Conservation (phyloP, 2,888 invertebrate species). For the Biston stratarius region DNA sequence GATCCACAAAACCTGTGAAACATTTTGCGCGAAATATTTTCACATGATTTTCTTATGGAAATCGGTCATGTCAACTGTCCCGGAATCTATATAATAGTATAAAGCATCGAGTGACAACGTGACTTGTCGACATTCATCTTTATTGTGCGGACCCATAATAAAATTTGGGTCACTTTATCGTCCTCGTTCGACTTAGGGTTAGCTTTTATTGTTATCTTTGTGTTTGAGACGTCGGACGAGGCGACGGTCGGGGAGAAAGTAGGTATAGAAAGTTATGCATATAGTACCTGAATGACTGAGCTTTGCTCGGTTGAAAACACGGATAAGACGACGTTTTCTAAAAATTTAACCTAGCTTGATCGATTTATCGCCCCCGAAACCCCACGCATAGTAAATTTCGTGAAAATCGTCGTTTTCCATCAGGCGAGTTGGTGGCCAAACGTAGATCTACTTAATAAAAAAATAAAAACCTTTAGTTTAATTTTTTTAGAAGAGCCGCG, state of each 20-base stretch:
- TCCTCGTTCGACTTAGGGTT: conserved; percentile 23
- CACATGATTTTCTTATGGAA: conserved; percentile 20
- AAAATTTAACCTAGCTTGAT: no score
- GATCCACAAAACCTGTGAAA: conserved; percentile 11
- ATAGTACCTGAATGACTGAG: no score
- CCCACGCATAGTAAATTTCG: no score
- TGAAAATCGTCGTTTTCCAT: no score
- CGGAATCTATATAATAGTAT: conserved; percentile 35
- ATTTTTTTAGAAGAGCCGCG: no score
- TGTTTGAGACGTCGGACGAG: conserved; percentile 8
- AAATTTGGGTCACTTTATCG: conserved; percentile 35
- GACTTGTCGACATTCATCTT: conserved; percentile 30
- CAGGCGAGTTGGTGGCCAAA: no score
- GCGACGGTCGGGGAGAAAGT: conserved; percentile 6
- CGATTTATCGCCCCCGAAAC: no score
- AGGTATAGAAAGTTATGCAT: no score
- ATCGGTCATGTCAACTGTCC: conserved; percentile 31
- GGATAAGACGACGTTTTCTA: no score
- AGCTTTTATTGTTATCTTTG: conserved; percentile 23
- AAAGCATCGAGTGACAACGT: conserved; percentile 27
- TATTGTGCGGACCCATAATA: conserved; percentile 35
- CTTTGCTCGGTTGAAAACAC: no score
- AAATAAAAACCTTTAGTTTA: no score
- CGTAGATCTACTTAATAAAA: no score
- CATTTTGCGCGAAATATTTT: conserved; percentile 15